Conservation (phyloP, 2,797 vertebrate species). For the Tiaroga cobitis region DNA sequence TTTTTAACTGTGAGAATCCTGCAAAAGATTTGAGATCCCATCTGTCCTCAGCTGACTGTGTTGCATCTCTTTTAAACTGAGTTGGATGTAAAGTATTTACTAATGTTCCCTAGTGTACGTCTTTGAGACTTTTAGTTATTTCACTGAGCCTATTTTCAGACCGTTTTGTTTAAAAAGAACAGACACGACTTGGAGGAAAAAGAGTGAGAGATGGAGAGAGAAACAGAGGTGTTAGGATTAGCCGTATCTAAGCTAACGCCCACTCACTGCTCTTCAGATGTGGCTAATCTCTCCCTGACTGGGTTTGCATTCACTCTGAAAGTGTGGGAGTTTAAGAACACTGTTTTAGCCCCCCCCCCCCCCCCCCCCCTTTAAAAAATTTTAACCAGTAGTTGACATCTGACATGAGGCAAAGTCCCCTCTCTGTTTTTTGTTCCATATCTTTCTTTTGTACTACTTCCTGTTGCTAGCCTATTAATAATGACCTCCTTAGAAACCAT, state of each 20-base stretch:
- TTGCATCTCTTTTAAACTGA: constrained; percentile 8
- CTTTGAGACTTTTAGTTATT: not conserved
- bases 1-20: constrained; percentile 23
- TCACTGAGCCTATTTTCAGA: constrained; percentile 1
- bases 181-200: constrained; percentile 41
- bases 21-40: not conserved
- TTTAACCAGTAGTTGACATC: constrained; percentile 8
- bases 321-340: constrained; percentile 36
- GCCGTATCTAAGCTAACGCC: constrained; percentile 70
- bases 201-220: constrained; percentile 44
- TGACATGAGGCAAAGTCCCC: not conserved
- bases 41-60: not conserved
- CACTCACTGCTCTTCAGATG: constrained; percentile 68
- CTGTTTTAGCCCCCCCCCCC: not conserved
- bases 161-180: constrained; percentile 22
- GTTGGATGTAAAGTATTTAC: constrained; percentile 8
- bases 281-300: constrained; percentile 64
- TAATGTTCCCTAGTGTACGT: not conserved
- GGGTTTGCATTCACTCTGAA: constrained; percentile 52
- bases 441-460: not conserved
- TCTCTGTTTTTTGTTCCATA: not conserved
- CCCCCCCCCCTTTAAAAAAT: not conserved
- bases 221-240: constrained; percentile 72
- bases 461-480: not conserved
- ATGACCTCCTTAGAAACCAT: not conserved